Percentiles rank a stretch among this genome's conserved stretches.
phyloP scores from a whole-genome alignment of 1,140 invertebrate species.

The Metaphire vulgaris region DNA sequence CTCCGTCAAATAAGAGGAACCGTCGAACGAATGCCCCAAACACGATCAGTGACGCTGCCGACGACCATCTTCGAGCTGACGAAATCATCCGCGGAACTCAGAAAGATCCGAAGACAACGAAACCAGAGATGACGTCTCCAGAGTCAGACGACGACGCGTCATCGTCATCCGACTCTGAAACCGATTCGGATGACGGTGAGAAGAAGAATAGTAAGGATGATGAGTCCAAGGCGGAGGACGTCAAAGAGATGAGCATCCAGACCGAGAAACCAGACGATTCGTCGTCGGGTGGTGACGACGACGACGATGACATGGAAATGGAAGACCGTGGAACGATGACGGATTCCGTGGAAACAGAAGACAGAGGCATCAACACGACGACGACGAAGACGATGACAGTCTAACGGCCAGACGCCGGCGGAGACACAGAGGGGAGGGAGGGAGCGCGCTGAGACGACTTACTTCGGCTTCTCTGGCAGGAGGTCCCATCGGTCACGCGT shows the following conservation, averaged over 20 bases:
- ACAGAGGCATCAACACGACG: constrained; percentile 47
- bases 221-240: not conserved
- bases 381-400: constrained; percentile 35
- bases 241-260: constrained; percentile 1
- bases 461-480: not conserved
- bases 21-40: constrained; percentile 27
- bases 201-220: not conserved
- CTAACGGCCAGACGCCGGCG: constrained; percentile 18
- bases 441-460: constrained; percentile 19
- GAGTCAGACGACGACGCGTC: not conserved
- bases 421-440: constrained; percentile 9
- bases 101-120: not conserved
- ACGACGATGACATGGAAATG: constrained; percentile 22
- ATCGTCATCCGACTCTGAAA: not conserved
- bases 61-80: not conserved
- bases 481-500: no score
- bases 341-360: constrained; percentile 38
- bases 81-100: not conserved
- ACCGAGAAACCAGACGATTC: constrained; percentile 8
- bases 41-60: not conserved
- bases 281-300: constrained; percentile 23
- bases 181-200: not conserved
- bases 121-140: not conserved
- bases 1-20: constrained; percentile 33
- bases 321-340: constrained; percentile 38